Base-by-base conservation (phyloP, 2,797 vertebrate species). In the Ceyx erithaca region DNA sequence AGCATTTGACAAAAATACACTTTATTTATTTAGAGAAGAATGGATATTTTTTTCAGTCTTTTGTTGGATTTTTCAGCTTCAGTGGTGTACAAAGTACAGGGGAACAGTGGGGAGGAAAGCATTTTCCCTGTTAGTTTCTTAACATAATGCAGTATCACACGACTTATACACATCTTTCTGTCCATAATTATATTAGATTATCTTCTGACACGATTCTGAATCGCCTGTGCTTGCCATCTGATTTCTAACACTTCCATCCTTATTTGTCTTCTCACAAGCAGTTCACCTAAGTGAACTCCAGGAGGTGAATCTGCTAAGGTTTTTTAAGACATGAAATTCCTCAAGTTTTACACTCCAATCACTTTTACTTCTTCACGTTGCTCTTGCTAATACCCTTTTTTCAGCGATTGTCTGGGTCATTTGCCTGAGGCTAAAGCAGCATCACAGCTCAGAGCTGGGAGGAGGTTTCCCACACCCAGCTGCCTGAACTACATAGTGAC, bases 201-300 rank as follows among this genome's bases (percentile, higher is more conserved):
- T 66, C 17, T 77, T 51, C 20, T 80, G 59, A 26, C 43, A 31
- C 20, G 23, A 62, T 23, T 92, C 55, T 66, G 72, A 82, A 52
- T 84, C 69, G 40, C 37, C 48, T 43, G 8, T 71, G 46, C 35
- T 64, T 92, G 71, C 46, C 68, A 12, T 35, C 55, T 79, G 55
- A 82, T 92, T 90, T 86, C 63, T 64, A 80, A 59, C 59, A 51
- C 93, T 84, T 78, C 81, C 46, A 91, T 78, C 17, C 31, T 82
- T 82, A 66, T n/a, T 59, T 73, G 70, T 59, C 31, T 57, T 35
- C 70, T 88, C 72, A 89, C 89, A 90, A 92, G 37, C 33, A 92
- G 73, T 89, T 96, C 75, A 62, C 68, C 18, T 55, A 69, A 68
- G 37, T 20, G 80, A 97, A 81, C 17, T 68, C 23, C 37, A 67